phyloP scores from a whole-genome alignment of 2,888 invertebrate genomes.

The Sturmia bella region DNA sequence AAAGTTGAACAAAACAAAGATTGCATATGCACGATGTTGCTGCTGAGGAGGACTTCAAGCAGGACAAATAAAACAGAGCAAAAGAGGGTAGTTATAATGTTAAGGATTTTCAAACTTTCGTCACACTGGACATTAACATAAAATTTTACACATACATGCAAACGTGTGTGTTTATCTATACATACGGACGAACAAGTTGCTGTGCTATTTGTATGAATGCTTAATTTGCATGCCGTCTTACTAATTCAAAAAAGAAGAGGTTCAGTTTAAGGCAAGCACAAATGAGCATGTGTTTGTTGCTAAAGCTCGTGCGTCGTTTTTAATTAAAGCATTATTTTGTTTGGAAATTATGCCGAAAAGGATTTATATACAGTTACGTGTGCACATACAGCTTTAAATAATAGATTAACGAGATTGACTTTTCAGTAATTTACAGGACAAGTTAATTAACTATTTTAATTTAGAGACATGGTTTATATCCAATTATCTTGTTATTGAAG shows the following conservation, averaged over 20 bases:
- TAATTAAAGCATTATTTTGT: slow-evolving; percentile 41
- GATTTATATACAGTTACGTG: neutral
- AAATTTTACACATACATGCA: neutral
- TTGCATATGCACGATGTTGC: slow-evolving; percentile 1
- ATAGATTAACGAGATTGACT: slow-evolving; percentile 56
- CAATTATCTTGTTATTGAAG: neutral
- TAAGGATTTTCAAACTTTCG: slow-evolving; percentile 58
- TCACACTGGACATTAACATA: slow-evolving; percentile 60
- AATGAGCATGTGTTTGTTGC: neutral
- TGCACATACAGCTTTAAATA: slow-evolving; percentile 1
- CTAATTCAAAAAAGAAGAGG: neutral
- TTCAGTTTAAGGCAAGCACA: slow-evolving; percentile 14
- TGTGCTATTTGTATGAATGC: too few species aligned
- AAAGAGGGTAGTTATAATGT: slow-evolving; percentile 45
- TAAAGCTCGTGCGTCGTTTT: slow-evolving; percentile 25
- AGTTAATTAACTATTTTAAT: slow-evolving; percentile 5
- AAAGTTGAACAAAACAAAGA: slow-evolving; percentile 21
- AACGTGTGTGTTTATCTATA: neutral
- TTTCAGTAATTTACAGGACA: slow-evolving; percentile 8
- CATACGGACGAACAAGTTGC: neutral
- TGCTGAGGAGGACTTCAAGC: slow-evolving; percentile 25
- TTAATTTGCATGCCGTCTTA: slow-evolving; percentile 34
- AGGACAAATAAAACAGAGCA: slow-evolving; percentile 14
- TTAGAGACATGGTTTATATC: neutral
- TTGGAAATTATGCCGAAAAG: neutral